phyloP scores from a whole-genome alignment of 2,113 vertebrate species.

The Coreoperca whiteheadi region DNA sequence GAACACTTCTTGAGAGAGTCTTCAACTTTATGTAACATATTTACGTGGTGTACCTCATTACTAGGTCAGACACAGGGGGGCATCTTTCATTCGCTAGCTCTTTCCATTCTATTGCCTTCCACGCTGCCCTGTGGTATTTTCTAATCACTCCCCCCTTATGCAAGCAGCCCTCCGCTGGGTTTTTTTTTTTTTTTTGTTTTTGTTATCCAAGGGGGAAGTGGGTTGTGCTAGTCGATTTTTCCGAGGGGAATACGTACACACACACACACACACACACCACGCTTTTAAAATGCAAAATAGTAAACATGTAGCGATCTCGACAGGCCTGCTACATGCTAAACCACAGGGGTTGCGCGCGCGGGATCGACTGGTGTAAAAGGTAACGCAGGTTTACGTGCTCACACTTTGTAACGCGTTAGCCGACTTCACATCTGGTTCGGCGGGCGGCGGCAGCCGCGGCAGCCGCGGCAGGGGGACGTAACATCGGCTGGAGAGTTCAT shows the following conservation, averaged over 20 bases:
- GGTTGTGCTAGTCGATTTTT: slow-evolving; percentile 9
- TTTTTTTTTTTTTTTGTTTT: too few relatives aligned
- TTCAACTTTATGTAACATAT: too few relatives aligned
- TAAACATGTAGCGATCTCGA: slow-evolving; percentile 38
- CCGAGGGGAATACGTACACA: background rate
- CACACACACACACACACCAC: background rate
- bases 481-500: slow-evolving; percentile 23
- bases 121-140: background rate
- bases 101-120: background rate
- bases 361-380: slow-evolving; percentile 51
- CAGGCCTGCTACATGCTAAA: background rate
- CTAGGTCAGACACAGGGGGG: too few relatives aligned
- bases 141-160: slow-evolving; percentile 52
- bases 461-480: slow-evolving; percentile 27
- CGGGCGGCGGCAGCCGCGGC: slow-evolving; percentile 35
- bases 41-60: too few relatives aligned
- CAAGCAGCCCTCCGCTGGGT: slow-evolving; percentile 27
- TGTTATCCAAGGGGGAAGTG: slow-evolving; percentile 14
- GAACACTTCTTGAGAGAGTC: too few relatives aligned
- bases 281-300: background rate
- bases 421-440: slow-evolving; percentile 41
- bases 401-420: accelerated
- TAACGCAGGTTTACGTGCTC: slow-evolving; percentile 26
- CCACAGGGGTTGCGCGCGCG: slow-evolving; percentile 17
- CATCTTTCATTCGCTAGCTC: too few relatives aligned